Percentiles rank a stretch among this genome's conserved stretches.
phyloP scores from a whole-genome alignment of 1,140 invertebrate genomes.

The Aphidius gifuensis region DNA sequence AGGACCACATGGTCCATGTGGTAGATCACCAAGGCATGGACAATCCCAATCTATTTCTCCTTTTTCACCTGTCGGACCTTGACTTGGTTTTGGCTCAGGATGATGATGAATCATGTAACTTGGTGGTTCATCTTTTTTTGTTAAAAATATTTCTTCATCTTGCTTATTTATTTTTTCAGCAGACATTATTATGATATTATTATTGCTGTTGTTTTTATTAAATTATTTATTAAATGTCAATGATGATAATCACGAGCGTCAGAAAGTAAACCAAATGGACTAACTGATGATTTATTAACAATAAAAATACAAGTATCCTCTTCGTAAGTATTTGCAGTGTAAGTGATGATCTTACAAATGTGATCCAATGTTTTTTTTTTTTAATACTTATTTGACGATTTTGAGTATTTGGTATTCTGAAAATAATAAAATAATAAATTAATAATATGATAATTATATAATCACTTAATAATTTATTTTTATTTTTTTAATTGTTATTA shows the following conservation, averaged over 20 bases:
- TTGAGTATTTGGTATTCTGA: no score
- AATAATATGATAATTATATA: no score
- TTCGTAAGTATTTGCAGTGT: slow-evolving; percentile 55
- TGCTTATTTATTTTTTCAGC: slow-evolving; percentile 61
- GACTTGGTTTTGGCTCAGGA: slow-evolving; percentile 67
- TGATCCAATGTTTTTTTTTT: slow-evolving; percentile 47
- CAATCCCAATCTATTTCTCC: slow-evolving; percentile 96
- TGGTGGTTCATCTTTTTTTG: slow-evolving; percentile 72
- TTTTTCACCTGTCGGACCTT: slow-evolving; percentile 83
- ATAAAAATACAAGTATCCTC: slow-evolving; percentile 56
- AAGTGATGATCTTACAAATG: slow-evolving; percentile 60
- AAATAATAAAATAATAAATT: no score
- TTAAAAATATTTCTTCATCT: slow-evolving; percentile 79
- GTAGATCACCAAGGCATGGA: slow-evolving; percentile 94
- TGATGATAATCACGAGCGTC: slow-evolving; percentile 31
- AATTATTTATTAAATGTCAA: slow-evolving; percentile 12
- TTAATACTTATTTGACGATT: no score
- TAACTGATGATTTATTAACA: slow-evolving; percentile 56
- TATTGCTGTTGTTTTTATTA: slow-evolving; percentile 14
- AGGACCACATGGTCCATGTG: slow-evolving; percentile 88
- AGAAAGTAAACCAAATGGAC: slow-evolving; percentile 35
- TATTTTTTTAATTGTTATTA: no score
- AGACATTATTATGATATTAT: neutral
- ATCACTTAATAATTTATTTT: no score
- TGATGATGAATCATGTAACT: slow-evolving; percentile 67